Evolutionary conservation across 2,797 vertebrate species (phyloP).

Genomic region (Adelosebastes latens): DNA sequence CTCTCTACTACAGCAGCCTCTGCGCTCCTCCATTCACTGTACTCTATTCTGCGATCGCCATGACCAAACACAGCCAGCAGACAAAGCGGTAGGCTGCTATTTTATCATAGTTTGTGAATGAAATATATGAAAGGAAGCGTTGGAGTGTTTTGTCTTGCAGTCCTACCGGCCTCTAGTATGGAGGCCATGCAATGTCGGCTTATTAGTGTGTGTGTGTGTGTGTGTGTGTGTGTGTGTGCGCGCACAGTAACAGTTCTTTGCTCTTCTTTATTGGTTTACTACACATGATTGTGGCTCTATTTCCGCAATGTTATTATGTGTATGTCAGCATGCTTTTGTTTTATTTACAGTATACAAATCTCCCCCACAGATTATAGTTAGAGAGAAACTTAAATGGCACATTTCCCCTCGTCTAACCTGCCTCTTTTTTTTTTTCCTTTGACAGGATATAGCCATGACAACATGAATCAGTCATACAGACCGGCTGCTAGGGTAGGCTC

Average conservation of each 20-base stretch:
- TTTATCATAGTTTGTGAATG: conserved; percentile 55
- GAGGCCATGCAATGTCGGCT: conserved; percentile 75
- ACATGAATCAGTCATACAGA: conserved; percentile 97
- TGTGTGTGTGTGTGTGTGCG: conserved; percentile 5
- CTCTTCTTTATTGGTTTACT: conserved; percentile 18
- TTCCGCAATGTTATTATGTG: conserved; percentile 24
- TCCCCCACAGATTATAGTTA: not conserved
- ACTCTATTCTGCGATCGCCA: conserved; percentile 50
- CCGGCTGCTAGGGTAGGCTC: conserved; percentile 88
- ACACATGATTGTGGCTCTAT: conserved; percentile 11
- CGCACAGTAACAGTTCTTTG: conserved; percentile 6
- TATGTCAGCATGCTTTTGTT: conserved; percentile 4
- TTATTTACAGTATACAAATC: not conserved
- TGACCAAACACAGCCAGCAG: conserved; percentile 39
- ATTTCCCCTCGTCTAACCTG: conserved; percentile 29
- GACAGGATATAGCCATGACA: conserved; percentile 90
- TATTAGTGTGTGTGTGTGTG: conserved; percentile 42
- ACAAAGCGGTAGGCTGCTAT: conserved; percentile 45
- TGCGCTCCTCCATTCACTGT: conserved; percentile 56
- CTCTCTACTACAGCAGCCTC: conserved; percentile 55
- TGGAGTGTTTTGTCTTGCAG: conserved; percentile 62
- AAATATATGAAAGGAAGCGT: conserved; percentile 15
- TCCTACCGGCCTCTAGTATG: conserved; percentile 71
- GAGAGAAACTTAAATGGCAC: conserved; percentile 7
- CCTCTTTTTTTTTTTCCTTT: conserved; percentile 26